Evolutionary conservation across 2,797 vertebrate genomes (phyloP), one percentile per base, ranked within the genome.

Genomic region (Halcyon leucocephala): DNA sequence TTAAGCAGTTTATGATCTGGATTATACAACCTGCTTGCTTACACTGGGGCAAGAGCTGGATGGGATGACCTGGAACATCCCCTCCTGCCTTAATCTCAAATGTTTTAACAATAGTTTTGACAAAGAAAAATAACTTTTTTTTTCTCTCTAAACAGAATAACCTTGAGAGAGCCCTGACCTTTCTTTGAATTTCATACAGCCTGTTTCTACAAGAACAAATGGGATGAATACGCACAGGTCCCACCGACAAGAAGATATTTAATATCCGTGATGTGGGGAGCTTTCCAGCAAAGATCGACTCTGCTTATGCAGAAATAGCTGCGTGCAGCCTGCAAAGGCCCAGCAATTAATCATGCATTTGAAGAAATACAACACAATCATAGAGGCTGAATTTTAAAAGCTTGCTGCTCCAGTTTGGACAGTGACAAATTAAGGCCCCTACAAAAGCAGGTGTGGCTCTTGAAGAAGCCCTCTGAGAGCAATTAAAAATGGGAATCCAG

Each of bases 401-500:
- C 95, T 79, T 25, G n/a, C 37, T 84, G 72, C 90, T 97, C 49
- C 3, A 22, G 61, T 93, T 87, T 87, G 93, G 95, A 94, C 83
- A 89, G 65, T 61, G 78, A 96, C 89, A 95, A 90, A 96, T 96
- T 86, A 88, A 78, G 79, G 73, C 37, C 60, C 33, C 15, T 25
- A 33, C 4, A 44, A 86, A 84, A 79, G 84, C 73, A 93, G 92
- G 81, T 76, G 90, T 58, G 85, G 26, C 26, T 84, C 46, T 64
- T 60, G 80, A 60, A 84, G 69, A 80, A 84, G 57, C 28, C 74
- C 52, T 73, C 26, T 35, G 37, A 66, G 87, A 60, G 42, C 57
- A 82, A 95, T 90, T 85, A 95, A 78, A 92, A 67, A 89, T 22
- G 69, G 74, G 74, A 90, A 88, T 80, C 46, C 71, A 65, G 67